A percentile compares a stretch with the other conserved stretches of the same genome.
These are phyloP conservation scores for Ophiothrix spiculata DNA, from an alignment of 35 echinoderm and acorn worm species.

Conservation along the genomic window DNA sequence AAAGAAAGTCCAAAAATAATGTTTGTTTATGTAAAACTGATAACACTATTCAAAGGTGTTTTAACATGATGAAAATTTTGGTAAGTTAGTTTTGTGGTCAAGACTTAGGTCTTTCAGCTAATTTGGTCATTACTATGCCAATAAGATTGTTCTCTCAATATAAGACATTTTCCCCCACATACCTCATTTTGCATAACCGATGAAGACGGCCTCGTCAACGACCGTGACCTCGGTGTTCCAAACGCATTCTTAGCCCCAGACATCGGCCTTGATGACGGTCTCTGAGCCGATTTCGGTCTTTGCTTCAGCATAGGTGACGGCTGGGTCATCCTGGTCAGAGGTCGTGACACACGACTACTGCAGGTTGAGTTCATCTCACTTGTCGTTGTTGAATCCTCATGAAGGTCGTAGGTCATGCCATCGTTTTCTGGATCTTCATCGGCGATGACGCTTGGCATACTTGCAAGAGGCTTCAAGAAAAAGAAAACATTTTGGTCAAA, in stretches of 20 bases:
- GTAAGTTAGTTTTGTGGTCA: no score
- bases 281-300: constrained; percentile 63
- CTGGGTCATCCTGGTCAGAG: constrained; percentile 14
- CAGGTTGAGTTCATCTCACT: not conserved
- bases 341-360: constrained; percentile 5
- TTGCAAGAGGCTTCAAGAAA: constrained; percentile 77
- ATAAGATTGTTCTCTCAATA: no score
- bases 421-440: constrained; percentile 57
- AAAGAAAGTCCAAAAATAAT: no score
- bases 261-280: constrained; percentile 52
- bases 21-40: no score
- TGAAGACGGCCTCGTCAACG: constrained; percentile 67
- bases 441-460: constrained; percentile 72
- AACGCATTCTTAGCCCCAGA: constrained; percentile 38
- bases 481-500: no score
- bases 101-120: no score
- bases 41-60: no score
- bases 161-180: no score
- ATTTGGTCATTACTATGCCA: no score
- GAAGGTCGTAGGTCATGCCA: constrained; percentile 9
- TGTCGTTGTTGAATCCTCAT: constrained; percentile 9
- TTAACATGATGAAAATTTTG: no score
- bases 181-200: constrained; percentile 12
- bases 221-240: constrained; percentile 49
- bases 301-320: constrained; percentile 11